Conservation (phyloP, 1,140 invertebrate species). For the Halesus radiatus region DNA sequence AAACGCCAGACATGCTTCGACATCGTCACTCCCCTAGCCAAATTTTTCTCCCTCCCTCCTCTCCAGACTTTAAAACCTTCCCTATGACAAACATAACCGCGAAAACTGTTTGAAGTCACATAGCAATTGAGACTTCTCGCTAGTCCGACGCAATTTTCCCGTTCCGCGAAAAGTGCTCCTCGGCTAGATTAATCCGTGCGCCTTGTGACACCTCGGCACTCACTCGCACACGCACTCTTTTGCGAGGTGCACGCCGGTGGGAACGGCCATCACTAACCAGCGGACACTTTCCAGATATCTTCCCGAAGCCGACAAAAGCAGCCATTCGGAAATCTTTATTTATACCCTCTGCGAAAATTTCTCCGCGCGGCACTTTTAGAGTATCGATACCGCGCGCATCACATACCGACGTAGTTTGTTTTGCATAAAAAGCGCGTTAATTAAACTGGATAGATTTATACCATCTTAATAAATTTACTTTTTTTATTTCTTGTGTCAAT, state of each 20-base stretch:
- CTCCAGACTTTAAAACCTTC: too few relatives aligned
- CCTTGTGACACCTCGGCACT: slow-evolving; percentile 13
- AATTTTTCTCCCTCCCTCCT: too few relatives aligned
- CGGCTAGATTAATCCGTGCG: slow-evolving; percentile 37
- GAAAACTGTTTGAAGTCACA: too few relatives aligned
- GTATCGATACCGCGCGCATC: neutral
- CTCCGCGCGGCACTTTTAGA: slow-evolving; percentile 6
- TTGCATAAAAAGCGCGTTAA: slow-evolving; percentile 31
- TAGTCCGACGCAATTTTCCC: neutral
- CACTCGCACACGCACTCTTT: neutral
- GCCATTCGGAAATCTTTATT: neutral
- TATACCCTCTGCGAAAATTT: slow-evolving; percentile 2
- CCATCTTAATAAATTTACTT: neutral
- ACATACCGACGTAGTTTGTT: neutral
- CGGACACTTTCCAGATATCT: neutral
- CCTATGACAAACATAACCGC: too few relatives aligned
- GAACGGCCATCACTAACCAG: neutral
- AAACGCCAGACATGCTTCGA: too few relatives aligned
- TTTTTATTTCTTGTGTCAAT: neutral
- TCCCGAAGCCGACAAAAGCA: slow-evolving; percentile 12
- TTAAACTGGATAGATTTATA: slow-evolving; percentile 10
- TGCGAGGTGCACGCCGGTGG: neutral
- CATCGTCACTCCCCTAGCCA: too few relatives aligned
- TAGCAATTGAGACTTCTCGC: neutral
- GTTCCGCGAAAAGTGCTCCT: slow-evolving; percentile 29